Base-by-base conservation (phyloP, 2,113 vertebrate species). In the Cnemophilus loriae region DNA sequence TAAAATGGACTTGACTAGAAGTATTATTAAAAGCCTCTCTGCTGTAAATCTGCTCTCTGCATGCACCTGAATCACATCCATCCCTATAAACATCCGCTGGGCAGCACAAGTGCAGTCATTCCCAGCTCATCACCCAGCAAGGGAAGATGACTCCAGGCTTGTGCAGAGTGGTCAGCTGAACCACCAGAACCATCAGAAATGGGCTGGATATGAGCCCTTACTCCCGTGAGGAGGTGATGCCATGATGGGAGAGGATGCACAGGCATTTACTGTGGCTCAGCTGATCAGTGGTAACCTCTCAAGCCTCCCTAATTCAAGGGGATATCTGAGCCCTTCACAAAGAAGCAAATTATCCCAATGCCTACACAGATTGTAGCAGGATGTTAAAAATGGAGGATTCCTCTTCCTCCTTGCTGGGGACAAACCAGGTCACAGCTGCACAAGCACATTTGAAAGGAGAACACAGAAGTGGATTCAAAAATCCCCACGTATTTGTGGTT, bases 141-240 rank as follows among this genome's bases (percentile, higher is more conserved):
- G 26, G 57, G 30, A 1, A 68, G 46, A 32, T 28, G 11, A 41
- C 6, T 88, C 39, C 55, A 79, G 47, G 22, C 35, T 71, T 47
- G n/a, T 1, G 2, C 20, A 53, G 55, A 41, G 26, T 13, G 28
- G n/a, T 61, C 49, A 64, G 6, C 30, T 86, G 71, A 80, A 46
- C 61, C 56, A 64, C 17, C 4, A 22, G 70, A 60, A 68, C 55
- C 18, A 14, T 20, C 50, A 89, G 77, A 81, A 84, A 74, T 3
- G 10, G 42, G 35, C 18, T 81, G 64, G 50, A 42, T 39, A 24
- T 0, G 3, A 92, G 16, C 18, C 47, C 27, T 73, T 44, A 57
- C 3, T 30, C 24, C 33, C 0, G 0, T 7, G 8, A 21, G 11
- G 13, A 44, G 27, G 21, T 2, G 1, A 46, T 59, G 12, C 19